These are phyloP conservation scores for Dromius quadrimaculatus DNA, from an alignment of 2,888 invertebrate species.

Conservation along the genomic window DNA sequence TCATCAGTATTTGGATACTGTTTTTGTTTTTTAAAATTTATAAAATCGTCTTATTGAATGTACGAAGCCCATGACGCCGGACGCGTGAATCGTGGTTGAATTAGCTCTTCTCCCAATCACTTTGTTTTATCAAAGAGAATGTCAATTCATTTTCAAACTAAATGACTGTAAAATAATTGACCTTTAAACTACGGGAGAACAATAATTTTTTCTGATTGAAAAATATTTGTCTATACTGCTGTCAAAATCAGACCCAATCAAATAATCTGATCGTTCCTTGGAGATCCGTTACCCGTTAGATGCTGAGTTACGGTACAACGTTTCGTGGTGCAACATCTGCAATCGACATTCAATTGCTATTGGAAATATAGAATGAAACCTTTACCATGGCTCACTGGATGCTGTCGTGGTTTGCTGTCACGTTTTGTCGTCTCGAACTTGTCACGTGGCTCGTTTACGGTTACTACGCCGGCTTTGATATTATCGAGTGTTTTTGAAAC, in stretches of 20 bases:
- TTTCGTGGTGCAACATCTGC: constrained; percentile 18
- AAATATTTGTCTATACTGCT: not conserved
- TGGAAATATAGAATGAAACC: constrained; percentile 16
- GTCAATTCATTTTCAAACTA: too few species aligned
- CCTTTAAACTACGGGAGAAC: too few species aligned
- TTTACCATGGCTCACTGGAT: constrained; percentile 11
- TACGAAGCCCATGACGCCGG: too few species aligned
- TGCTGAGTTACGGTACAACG: not conserved
- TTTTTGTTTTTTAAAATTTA: too few species aligned
- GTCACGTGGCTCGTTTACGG: constrained; percentile 35
- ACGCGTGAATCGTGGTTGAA: too few species aligned
- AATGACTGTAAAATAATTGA: too few species aligned
- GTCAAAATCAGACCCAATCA: constrained; percentile 7
- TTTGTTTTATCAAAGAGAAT: too few species aligned
- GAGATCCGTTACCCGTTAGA: constrained; percentile 2
- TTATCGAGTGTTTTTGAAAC: constrained; percentile 31
- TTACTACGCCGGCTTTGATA: constrained; percentile 12
- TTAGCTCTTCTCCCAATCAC: too few species aligned
- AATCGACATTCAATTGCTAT: constrained; percentile 19
- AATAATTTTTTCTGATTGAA: not conserved
- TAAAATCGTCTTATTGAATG: too few species aligned
- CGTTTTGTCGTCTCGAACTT: constrained; percentile 4
- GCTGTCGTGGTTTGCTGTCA: constrained; percentile 7
- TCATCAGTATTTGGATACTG: too few species aligned
- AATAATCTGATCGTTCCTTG: not conserved